Percentiles rank a stretch among this genome's conserved stretches.
phyloP scores from a whole-genome alignment of 2,888 invertebrate species.

The Aleiodes testaceus region DNA sequence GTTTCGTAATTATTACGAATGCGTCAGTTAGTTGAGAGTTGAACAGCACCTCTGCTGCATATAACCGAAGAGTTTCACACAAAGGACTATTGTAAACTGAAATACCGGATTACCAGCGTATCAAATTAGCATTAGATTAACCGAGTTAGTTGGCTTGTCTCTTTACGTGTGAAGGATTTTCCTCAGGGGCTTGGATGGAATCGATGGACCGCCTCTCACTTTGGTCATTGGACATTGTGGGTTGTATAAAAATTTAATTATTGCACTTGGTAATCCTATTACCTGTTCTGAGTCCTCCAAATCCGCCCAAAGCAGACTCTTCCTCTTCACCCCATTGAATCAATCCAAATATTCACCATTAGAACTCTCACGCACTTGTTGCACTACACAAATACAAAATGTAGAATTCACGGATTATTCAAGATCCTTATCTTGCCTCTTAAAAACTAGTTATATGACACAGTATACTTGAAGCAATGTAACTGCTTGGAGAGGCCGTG shows the following conservation, averaged over 20 bases:
- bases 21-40: slow-evolving; percentile 18
- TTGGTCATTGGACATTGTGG: background rate
- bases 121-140: slow-evolving; percentile 68
- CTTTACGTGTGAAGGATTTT: background rate
- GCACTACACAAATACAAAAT: too few relatives aligned
- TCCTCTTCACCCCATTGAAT: too few relatives aligned
- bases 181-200: background rate
- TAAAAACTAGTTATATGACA: too few relatives aligned
- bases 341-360: too few relatives aligned
- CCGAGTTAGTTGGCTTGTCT: slow-evolving; percentile 58
- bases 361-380: too few relatives aligned
- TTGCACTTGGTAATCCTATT: background rate
- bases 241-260: background rate
- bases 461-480: background rate
- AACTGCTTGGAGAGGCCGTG: slow-evolving; percentile 7
- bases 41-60: slow-evolving; percentile 34
- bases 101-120: slow-evolving; percentile 60
- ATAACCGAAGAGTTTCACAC: slow-evolving; percentile 42
- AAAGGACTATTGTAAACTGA: slow-evolving; percentile 62
- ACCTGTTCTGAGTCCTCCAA: too few relatives aligned
- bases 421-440: too few relatives aligned
- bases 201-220: background rate
- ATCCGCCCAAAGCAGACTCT: too few relatives aligned
- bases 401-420: too few relatives aligned
- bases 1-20: slow-evolving; percentile 22